phyloP scores from a whole-genome alignment of 2,888 invertebrate genomes.

The Drosophila pseudotakahashii region DNA sequence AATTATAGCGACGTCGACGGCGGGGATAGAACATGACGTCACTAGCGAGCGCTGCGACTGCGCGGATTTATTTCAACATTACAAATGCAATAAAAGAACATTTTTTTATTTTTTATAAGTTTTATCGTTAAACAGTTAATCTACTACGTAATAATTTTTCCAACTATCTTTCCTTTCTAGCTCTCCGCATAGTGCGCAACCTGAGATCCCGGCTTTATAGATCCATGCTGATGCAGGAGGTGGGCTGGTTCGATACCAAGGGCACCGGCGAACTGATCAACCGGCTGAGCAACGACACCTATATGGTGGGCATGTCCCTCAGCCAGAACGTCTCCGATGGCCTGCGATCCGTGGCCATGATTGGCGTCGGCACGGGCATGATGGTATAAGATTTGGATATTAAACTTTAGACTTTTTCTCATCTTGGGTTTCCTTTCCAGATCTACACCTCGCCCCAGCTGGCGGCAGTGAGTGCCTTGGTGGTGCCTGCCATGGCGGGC shows the following conservation, averaged over 20 bases:
- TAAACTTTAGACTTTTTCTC: not conserved
- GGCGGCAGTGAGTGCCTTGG: constrained; percentile 92
- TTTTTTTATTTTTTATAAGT: too few relatives aligned
- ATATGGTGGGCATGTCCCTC: constrained; percentile 94
- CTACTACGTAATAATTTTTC: too few relatives aligned
- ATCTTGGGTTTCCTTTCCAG: constrained; percentile 84
- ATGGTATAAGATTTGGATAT: constrained; percentile 87
- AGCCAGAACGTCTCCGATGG: constrained; percentile 98
- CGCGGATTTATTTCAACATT: too few relatives aligned
- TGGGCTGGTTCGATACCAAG: constrained; percentile 95
- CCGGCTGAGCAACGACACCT: constrained; percentile 94
- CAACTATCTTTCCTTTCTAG: constrained; percentile 85
- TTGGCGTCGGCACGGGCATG: constrained; percentile 94
- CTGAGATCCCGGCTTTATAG: constrained; percentile 91
- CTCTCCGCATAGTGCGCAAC: constrained; percentile 93
- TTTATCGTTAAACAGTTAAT: too few relatives aligned
- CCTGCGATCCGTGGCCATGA: constrained; percentile 93
- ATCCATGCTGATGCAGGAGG: constrained; percentile 93
- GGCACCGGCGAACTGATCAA: constrained; percentile 97
- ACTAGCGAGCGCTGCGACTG: not conserved
- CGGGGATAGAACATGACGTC: not conserved
- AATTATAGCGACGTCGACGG: not conserved
- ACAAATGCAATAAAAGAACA: too few relatives aligned
- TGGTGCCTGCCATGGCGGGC: constrained; percentile 95
- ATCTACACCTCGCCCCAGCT: constrained; percentile 96